Conservation (phyloP, 2,888 invertebrate species). For the Rhynchonema sp. region DNA sequence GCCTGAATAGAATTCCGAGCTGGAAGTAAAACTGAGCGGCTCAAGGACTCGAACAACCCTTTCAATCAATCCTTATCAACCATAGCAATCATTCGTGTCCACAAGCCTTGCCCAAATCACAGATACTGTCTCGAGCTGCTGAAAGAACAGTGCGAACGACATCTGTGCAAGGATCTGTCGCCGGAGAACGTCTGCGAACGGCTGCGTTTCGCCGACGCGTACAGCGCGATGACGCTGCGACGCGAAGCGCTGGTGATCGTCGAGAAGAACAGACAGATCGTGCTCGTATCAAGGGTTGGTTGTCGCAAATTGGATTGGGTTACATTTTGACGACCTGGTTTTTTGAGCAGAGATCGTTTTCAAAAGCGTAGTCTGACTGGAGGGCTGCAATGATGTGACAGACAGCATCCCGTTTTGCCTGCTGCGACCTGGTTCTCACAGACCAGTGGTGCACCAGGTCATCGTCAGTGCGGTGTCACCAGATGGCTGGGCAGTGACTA, state of each 20-base stretch:
- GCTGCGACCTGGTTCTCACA: too few species aligned
- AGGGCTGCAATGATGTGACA: too few species aligned
- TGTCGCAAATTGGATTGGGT: too few species aligned
- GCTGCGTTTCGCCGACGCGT: constrained; percentile 84
- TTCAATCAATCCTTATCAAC: not conserved
- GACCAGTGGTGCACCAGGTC: too few species aligned
- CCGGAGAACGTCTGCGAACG: constrained; percentile 93
- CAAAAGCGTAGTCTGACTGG: too few species aligned
- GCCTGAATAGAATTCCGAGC: too few species aligned
- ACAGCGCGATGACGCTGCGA: constrained; percentile 47
- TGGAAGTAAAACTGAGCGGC: not conserved
- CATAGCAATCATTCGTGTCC: too few species aligned
- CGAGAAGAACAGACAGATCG: constrained; percentile 4
- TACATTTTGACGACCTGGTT: too few species aligned
- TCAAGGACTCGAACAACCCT: not conserved
- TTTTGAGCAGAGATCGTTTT: too few species aligned
- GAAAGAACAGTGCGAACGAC: constrained; percentile 96
- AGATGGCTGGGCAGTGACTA: too few species aligned
- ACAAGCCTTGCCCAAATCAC: not conserved
- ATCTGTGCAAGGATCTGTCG: constrained; percentile 74
- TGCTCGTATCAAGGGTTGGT: constrained; percentile 8
- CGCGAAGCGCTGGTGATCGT: constrained; percentile 8
- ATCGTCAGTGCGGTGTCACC: too few species aligned
- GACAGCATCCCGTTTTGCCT: too few species aligned
- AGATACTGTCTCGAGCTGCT: constrained; percentile 76